Conservation (phyloP, 64 coral and sea anemone genomes). For the Pachyseris speciosa region DNA sequence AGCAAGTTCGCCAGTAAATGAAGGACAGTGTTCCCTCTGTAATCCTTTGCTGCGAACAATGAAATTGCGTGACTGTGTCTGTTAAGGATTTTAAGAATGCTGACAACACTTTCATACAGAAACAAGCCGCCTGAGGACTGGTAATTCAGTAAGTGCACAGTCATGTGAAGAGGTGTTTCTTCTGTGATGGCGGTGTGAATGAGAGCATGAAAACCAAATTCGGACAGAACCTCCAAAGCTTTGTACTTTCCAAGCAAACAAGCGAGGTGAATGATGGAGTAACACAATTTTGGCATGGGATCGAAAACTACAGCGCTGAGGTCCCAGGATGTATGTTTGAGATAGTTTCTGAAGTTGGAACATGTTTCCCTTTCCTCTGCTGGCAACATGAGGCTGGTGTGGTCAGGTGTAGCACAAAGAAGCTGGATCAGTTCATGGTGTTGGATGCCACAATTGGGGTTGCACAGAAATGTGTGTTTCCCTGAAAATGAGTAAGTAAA, state of each 20-base stretch:
- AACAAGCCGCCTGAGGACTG: not conserved
- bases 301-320: not conserved
- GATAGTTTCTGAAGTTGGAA: not conserved
- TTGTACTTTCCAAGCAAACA: slow-evolving; percentile 5
- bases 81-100: not conserved
- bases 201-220: slow-evolving; percentile 9
- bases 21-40: not conserved
- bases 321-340: not conserved
- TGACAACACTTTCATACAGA: not conserved
- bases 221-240: not conserved
- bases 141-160: not conserved
- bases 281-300: not conserved
- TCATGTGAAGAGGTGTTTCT: not conserved
- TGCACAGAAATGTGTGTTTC: slow-evolving; percentile 5
- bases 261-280: not conserved
- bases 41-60: slow-evolving; percentile 5
- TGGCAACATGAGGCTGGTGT: not conserved
- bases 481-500: not conserved
- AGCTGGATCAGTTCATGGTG: not conserved
- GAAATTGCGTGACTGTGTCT: not conserved
- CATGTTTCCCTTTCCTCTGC: not conserved
- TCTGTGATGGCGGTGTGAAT: not conserved
- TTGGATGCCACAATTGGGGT: not conserved
- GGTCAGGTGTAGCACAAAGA: slow-evolving; percentile 24
- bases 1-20: not conserved